A percentile compares a stretch with the other conserved stretches of the same genome.
phyloP scores from a whole-genome alignment of 2,888 invertebrate genomes.

The Glyphotaelius pellucidus region DNA sequence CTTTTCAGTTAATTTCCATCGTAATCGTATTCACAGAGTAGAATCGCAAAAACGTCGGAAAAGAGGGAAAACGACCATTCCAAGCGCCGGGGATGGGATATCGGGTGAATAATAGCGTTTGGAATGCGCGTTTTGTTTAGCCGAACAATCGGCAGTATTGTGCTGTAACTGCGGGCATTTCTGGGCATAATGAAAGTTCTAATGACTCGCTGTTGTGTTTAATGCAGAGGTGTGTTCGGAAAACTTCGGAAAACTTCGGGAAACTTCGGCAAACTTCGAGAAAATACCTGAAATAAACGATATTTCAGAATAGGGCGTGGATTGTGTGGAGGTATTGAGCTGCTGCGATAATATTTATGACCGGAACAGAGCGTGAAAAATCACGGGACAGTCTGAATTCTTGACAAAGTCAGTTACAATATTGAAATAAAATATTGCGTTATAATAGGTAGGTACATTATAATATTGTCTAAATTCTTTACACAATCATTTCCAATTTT shows the following conservation, averaged over 20 bases:
- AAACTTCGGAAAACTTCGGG: neutral
- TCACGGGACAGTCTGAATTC: too few relatives aligned
- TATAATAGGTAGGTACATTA: too few relatives aligned
- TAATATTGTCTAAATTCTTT: too few relatives aligned
- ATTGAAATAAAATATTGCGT: too few relatives aligned
- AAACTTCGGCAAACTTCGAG: neutral
- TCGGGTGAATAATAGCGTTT: constrained; percentile 34
- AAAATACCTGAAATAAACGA: neutral
- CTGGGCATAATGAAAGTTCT: constrained; percentile 36
- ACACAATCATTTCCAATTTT: too few relatives aligned
- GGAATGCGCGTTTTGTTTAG: constrained; percentile 42
- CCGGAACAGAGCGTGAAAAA: too few relatives aligned
- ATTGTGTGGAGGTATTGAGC: neutral
- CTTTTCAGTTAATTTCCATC: constrained; percentile 22
- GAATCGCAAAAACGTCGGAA: neutral
- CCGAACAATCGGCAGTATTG: constrained; percentile 34
- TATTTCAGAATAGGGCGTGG: neutral
- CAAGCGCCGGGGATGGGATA: neutral
- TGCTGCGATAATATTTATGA: too few relatives aligned
- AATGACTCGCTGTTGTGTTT: neutral
- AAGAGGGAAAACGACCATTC: constrained; percentile 16
- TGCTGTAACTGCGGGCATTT: constrained; percentile 26
- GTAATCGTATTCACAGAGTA: constrained; percentile 17
- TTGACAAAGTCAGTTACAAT: too few relatives aligned
- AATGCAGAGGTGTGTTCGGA: neutral